Conservation (phyloP, 2,797 vertebrate species). For the Urophycis tenuis region DNA sequence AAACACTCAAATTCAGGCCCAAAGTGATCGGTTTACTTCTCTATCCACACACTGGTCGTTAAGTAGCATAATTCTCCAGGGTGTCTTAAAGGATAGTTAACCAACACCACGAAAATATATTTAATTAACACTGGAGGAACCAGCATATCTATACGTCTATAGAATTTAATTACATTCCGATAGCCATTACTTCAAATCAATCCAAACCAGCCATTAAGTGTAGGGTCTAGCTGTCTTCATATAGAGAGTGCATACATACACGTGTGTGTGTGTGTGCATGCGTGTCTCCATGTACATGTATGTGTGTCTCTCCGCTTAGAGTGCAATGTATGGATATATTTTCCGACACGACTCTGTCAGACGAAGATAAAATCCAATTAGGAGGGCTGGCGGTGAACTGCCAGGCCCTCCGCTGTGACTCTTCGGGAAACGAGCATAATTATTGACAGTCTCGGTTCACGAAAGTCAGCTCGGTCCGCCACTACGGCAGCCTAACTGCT, state of each 20-base stretch:
- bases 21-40: not conserved
- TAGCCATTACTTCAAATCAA: not conserved
- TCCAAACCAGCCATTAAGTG: not conserved
- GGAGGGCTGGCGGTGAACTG: constrained; percentile 43
- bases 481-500: constrained; percentile 29
- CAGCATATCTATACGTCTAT: not conserved
- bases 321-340: constrained; percentile 34
- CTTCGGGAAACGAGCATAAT: constrained; percentile 58
- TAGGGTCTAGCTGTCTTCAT: not conserved
- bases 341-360: constrained; percentile 54
- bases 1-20: not conserved
- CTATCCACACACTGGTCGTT: not conserved
- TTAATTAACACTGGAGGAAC: not conserved
- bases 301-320: not conserved
- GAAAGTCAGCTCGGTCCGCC: constrained; percentile 28
- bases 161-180: not conserved
- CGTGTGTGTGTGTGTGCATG: not conserved
- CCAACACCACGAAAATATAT: not conserved
- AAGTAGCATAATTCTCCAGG: not conserved
- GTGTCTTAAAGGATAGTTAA: not conserved
- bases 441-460: constrained; percentile 68
- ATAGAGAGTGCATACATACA: not conserved
- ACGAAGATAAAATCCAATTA: constrained; percentile 65
- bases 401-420: constrained; percentile 52
- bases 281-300: not conserved